Evolutionary conservation across 2,113 vertebrate species (phyloP), one percentile per base, ranked within the genome.

Genomic region (Sylvilagus bachmani): DNA sequence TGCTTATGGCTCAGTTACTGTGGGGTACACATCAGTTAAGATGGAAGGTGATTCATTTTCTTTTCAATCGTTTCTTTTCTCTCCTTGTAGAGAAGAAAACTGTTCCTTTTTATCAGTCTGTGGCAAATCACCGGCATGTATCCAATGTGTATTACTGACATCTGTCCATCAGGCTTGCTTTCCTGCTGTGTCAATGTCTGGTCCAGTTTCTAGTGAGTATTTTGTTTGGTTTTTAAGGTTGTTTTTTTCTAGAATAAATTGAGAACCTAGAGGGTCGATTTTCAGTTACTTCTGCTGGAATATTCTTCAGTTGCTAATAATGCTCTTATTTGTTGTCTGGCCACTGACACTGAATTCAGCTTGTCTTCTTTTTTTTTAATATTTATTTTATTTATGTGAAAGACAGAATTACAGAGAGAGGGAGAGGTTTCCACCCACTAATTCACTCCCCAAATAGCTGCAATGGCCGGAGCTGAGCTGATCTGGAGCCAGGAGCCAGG

Each of bases 271-370:
- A 83, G 29, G 36, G 58, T 36, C 66, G 51, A 36, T 92, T 93
- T 96, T 95, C 73, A 89, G 4, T 79, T 55, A 83, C 86, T 95
- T 95, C 69, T 93, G 22, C 31, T 89, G 38, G 16, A 71, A 38
- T 91, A 96, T 97, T 94, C 79, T 44, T 73, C 61, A 89, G 49
- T 83, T 89, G n/a, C 49, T 93, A 84, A 89, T 36, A 69, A 87
- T 64, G 31, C 2, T 29, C 38, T 83, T 87, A 58, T 92, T 93
- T 95, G 67, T 90, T 27, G 8, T 93, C 22, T 89, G 81, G 44
- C 12, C 7, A 71, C 19, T 44, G 9, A 90, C 77, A 86, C 67
- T 77, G 74, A 93, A 55, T 94, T 91, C 10, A 85, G 44, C 73
- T 75, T 95, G 86, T 44, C 44, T 44, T 44, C 6, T 7, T 44